phyloP scores from a whole-genome alignment of 2,888 invertebrate genomes.

The Loripinus fragilis region DNA sequence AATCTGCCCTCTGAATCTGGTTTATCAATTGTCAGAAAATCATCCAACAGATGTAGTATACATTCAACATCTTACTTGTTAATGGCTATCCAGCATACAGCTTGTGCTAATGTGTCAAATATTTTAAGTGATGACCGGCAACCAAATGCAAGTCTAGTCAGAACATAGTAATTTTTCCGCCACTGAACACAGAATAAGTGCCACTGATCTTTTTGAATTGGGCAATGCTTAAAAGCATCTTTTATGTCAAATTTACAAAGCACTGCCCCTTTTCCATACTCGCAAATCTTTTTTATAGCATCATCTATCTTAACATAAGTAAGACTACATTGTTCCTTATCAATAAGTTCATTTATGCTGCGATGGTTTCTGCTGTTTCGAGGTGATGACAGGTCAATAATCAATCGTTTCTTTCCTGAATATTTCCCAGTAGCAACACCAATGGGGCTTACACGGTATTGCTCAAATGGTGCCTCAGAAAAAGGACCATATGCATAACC shows the following conservation, averaged over 20 bases:
- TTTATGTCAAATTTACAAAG: conserved; percentile 51
- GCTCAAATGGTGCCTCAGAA: conserved; percentile 26
- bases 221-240: conserved; percentile 48
- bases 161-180: conserved; percentile 39
- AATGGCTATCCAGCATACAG: neutral
- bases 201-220: conserved; percentile 38
- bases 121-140: neutral
- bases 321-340: conserved; percentile 30
- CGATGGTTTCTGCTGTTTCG: conserved; percentile 35
- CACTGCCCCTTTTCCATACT: conserved; percentile 20
- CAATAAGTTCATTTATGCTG: conserved; percentile 42
- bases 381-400: conserved; percentile 55
- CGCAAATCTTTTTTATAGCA: conserved; percentile 42
- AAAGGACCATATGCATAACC: conserved; percentile 47
- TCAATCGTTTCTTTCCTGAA: conserved; percentile 49
- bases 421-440: conserved; percentile 55
- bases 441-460: conserved; percentile 28
- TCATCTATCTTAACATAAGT: conserved; percentile 36
- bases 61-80: neutral
- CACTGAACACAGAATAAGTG: conserved; percentile 46
- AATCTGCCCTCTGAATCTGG: neutral
- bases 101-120: neutral
- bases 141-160: neutral
- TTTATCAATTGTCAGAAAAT: conserved; percentile 39
- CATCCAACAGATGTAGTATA: conserved; percentile 42